These are phyloP conservation scores for Anas bernieri DNA, from an alignment of 2,797 vertebrate species.

Conservation along the genomic window DNA sequence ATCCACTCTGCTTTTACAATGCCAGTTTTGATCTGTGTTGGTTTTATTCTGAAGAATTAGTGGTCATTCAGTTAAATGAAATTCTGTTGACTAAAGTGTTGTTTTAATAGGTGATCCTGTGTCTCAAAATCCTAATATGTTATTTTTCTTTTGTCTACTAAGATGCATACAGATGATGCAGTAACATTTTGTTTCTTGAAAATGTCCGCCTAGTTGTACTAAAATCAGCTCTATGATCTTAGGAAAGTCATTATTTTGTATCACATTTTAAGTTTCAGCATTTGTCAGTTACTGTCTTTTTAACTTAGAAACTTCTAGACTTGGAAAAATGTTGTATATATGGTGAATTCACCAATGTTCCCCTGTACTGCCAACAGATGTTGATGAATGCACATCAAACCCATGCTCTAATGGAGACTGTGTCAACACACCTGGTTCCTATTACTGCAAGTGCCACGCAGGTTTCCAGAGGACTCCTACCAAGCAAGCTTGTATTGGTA, in stretches of 20 bases:
- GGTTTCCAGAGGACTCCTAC: conserved; percentile 81
- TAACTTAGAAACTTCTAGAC: neutral
- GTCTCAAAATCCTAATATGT: neutral
- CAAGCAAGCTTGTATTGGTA: conserved; percentile 82
- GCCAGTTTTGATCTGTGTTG: neutral
- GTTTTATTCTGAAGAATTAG: neutral
- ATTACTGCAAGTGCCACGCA: conserved; percentile 81
- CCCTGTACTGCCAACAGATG: conserved; percentile 71
- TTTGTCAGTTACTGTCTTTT: neutral
- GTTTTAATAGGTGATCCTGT: neutral
- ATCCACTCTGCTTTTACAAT: neutral
- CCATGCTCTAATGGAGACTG: conserved; percentile 82
- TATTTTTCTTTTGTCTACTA: neutral
- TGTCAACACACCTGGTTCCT: conserved; percentile 83
- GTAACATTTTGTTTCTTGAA: neutral
- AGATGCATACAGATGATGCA: neutral
- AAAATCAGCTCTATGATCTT: neutral
- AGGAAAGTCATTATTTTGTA: neutral
- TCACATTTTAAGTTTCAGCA: neutral
- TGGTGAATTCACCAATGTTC: conserved; percentile 11
- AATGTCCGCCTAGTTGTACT: neutral
- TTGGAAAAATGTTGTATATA: accelerated
- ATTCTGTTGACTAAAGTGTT: neutral
- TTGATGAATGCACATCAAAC: conserved; percentile 80
- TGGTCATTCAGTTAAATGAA: neutral